Conservation (phyloP, 2,113 vertebrate genomes). For the Solea senegalensis region DNA sequence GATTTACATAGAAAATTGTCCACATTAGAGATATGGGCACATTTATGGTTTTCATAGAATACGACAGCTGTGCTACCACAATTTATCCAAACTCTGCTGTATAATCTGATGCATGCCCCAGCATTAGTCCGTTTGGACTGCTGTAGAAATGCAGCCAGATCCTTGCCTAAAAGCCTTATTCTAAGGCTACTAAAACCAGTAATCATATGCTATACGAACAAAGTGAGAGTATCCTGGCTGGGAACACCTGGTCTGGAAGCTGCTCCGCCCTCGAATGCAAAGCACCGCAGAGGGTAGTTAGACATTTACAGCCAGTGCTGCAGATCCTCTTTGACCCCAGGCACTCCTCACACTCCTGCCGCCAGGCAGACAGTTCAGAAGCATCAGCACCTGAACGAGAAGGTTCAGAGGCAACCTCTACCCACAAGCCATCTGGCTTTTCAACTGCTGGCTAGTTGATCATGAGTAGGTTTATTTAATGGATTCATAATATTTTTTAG, state of each 20-base stretch:
- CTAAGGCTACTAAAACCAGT: too few relatives aligned
- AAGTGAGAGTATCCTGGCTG: background rate
- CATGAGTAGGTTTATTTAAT: too few relatives aligned
- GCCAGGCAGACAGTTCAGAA: background rate
- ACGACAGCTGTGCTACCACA: background rate
- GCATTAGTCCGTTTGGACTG: too few relatives aligned
- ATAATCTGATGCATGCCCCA: background rate
- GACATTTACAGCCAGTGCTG: background rate
- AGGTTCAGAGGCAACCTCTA: background rate
- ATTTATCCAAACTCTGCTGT: background rate
- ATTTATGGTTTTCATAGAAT: background rate
- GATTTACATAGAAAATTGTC: conserved; percentile 17
- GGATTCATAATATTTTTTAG: too few relatives aligned
- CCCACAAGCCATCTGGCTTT: background rate
- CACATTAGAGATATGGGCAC: background rate
- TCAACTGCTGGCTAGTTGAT: background rate
- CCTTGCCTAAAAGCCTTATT: too few relatives aligned
- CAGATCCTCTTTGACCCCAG: background rate
- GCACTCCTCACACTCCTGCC: background rate
- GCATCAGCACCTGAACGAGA: background rate
- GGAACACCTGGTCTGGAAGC: background rate
- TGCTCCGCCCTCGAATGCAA: background rate
- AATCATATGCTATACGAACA: too few relatives aligned
- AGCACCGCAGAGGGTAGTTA: background rate
- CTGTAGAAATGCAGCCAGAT: too few relatives aligned